Base-by-base conservation (phyloP, 2,113 vertebrate genomes). In the Epinephelus lanceolatus region DNA sequence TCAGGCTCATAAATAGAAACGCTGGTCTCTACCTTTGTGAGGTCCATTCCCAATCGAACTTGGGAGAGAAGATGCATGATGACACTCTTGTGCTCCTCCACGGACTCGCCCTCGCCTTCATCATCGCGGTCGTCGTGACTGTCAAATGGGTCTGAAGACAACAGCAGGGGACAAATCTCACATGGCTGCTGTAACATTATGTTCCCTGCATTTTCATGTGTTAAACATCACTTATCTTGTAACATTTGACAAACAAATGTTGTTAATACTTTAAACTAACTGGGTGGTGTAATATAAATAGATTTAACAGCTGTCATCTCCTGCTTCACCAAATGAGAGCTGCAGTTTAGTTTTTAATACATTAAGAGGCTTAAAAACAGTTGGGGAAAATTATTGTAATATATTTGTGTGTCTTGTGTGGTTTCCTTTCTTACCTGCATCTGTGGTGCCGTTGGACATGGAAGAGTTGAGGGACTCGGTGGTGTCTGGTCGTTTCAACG, bases 41-140 rank as follows among this genome's bases (percentile, higher is more conserved):
- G 97, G 89, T 99, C 98, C 98, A 99, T 99, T 68, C 98, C 98
- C 82, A 99, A 88, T 65, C 98, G 96, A 78, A 99, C 98, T 94
- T 99, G 98, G 59, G 98, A 99, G 78, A 99, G 91, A 9, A 99
- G 96, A 86, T 99, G 98, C 97, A 99, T 99, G 92, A 99, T 99
- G 51, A 99, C 98, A 33, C 98, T 99, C 93, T 98, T 99, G 90
- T 99, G 98, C 93, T 99, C 98, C 92, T 99, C 98, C 90, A 99
- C 98, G 0, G 98, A 99, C 70, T 99, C 98, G 0, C 98, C 96
- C 84, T 99, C 97, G 1, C 94, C 96, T 0, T 99, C 98, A 3
- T 98, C 98, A 27, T 99, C 98, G 57, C 95, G 95, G 68, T 99
- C 98, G 1, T 99, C 98, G 1, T 97, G 97, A 77, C 96, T 96